Evolutionary conservation across 2,113 vertebrate genomes (phyloP), one percentile per base, ranked within the genome.

Genomic region (Columbina picui): DNA sequence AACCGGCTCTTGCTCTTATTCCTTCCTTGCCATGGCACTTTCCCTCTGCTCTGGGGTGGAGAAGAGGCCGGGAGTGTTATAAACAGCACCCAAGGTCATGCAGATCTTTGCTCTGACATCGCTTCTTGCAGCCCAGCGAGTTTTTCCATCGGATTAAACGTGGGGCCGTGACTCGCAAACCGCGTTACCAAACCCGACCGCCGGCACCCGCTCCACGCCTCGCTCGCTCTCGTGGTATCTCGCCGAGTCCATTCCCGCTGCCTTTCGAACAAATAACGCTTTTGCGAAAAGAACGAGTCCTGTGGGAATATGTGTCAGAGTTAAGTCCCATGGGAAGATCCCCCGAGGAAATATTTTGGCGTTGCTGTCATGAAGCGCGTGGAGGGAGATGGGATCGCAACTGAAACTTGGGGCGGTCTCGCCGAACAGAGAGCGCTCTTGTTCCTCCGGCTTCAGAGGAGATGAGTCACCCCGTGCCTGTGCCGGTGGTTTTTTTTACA

Each of bases 241-340:
- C 45, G 0, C 59, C 8, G 6, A 78, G 69, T 41, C 59, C 5
- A 7, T 65, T 71, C 81, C 84, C 78, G 14, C 77, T 81, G 71
- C 43, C 83, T 92, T 43, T 8, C 75, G 39, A 47, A 26, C 79
- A 67, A 56, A 15, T 27, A 43, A 23, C 6, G 0, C 60, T 39
- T 63, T 55, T 36, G 43, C 43, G 43, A 75, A 22, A 78, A 39
- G 74, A 86, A 43, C 12, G 1, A 49, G 56, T 59, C 70, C 90
- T 85, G 26, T 95, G 96, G 96, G 96, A 95, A 85, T 16, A 70
- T 45, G n/a, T 57, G 91, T 64, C 68, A 70, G 94, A 91, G 91
- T n/a, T 17, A 75, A 91, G 95, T 97, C 96, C 94, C 93, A 92
- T 45, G 96, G 95, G 96, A 97, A 95, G 92, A 91, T 96, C 50